Percentiles rank a stretch among this genome's conserved stretches.
Evolutionary conservation across 1,140 invertebrate species (phyloP).

Genomic region (Chionoecetes opilio): DNA sequence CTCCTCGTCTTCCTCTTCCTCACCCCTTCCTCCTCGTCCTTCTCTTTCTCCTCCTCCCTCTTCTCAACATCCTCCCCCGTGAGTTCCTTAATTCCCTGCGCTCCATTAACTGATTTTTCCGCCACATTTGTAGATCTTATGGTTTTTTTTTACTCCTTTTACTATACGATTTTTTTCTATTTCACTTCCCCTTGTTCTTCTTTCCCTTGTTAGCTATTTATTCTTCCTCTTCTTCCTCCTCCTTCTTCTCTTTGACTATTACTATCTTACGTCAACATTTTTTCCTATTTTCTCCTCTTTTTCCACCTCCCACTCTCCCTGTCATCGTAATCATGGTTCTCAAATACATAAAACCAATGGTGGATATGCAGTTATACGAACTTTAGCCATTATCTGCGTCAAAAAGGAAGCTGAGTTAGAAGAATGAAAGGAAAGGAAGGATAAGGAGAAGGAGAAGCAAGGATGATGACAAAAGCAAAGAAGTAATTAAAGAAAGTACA

Average conservation of each 20-base stretch:
- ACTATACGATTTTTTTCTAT: background rate
- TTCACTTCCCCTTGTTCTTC: background rate
- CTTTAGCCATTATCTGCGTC: no score
- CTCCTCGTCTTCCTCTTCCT: background rate
- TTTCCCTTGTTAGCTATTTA: background rate
- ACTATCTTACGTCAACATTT: background rate
- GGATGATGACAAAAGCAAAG: background rate
- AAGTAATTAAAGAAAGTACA: background rate
- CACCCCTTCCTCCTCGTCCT: background rate
- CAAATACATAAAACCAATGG: no score
- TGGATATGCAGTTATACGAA: no score
- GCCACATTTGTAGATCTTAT: background rate
- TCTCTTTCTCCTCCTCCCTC: background rate
- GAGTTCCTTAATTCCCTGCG: background rate
- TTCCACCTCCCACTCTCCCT: no score
- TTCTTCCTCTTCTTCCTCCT: no score
- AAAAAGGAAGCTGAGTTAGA: background rate
- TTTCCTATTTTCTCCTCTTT: background rate
- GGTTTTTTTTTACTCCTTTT: background rate
- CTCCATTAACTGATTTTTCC: slow-evolving; percentile 29
- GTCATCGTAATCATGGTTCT: no score
- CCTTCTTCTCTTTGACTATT: background rate
- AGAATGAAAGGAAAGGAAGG: background rate
- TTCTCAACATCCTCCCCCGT: background rate
- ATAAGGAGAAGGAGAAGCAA: background rate